Conservation (phyloP, 2,113 vertebrate species). For the Pangasianodon hypophthalmus region DNA sequence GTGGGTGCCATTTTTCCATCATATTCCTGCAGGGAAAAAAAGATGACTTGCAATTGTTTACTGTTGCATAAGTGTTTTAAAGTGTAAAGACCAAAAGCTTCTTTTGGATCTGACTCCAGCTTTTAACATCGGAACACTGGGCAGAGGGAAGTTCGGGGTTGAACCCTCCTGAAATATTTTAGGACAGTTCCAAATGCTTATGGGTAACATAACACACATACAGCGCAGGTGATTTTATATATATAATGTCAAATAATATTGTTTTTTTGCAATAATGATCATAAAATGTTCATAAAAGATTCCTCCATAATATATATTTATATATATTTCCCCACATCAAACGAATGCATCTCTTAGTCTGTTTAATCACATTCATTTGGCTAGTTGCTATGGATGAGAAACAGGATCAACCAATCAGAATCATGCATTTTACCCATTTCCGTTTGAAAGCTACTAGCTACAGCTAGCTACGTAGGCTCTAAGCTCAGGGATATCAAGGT, state of each 20-base stretch:
- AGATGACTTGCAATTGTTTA: background rate
- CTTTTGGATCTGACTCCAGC: background rate
- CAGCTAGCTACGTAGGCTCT: background rate
- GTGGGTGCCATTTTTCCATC: slow-evolving; percentile 5
- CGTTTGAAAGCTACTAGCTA: background rate
- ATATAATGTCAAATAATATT: background rate
- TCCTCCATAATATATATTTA: background rate
- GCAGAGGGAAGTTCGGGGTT: background rate
- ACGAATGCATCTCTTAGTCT: background rate
- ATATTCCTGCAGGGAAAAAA: background rate
- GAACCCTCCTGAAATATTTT: background rate
- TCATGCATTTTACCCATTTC: background rate
- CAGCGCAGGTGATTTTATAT: background rate
- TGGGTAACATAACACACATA: background rate
- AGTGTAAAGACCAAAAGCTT: background rate
- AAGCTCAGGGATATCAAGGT: background rate
- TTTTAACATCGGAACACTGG: background rate
- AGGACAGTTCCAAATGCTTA: background rate
- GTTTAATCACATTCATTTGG: background rate
- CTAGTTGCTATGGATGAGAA: background rate
- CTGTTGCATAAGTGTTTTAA: background rate
- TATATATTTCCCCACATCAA: background rate
- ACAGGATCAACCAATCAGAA: background rate
- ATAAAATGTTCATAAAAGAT: too few relatives aligned
- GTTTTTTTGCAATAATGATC: background rate